Conservation (phyloP, 2,888 invertebrate species). For the Lasioglossum calceatum region DNA sequence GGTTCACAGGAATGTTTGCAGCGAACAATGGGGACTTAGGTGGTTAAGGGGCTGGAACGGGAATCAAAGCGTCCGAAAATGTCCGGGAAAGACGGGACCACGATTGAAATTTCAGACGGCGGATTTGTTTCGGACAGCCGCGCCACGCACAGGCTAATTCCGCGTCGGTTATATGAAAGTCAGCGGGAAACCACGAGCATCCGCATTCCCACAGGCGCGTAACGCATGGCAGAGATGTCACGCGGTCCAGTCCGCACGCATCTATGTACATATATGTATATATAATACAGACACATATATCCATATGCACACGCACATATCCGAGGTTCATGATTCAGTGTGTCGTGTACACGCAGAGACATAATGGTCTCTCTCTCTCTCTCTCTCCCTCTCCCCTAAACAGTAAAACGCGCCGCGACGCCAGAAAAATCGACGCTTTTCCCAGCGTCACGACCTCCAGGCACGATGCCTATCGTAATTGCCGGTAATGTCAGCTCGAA, state of each 20-base stretch:
- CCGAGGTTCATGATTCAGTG: neutral
- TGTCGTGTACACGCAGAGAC: conserved; percentile 7
- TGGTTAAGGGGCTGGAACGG: neutral
- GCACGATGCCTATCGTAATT: conserved; percentile 63
- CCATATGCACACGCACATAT: neutral
- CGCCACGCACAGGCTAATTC: conserved; percentile 64
- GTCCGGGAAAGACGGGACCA: neutral
- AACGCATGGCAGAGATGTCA: conserved; percentile 68
- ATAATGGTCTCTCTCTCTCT: neutral
- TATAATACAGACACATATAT: too few species aligned
- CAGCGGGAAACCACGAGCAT: conserved; percentile 70
- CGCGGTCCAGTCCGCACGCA: conserved; percentile 41
- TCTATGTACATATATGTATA: neutral
- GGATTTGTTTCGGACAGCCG: conserved; percentile 65
- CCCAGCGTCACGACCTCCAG: conserved; percentile 57
- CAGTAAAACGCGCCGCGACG: neutral
- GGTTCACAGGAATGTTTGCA: neutral
- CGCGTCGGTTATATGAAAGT: conserved; percentile 67
- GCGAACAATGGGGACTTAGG: neutral
- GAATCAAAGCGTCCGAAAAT: neutral
- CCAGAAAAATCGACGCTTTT: conserved; percentile 42
- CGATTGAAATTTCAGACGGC: conserved; percentile 64
- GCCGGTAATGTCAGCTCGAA: conserved; percentile 50
- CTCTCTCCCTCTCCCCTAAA: neutral
- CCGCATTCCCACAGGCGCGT: conserved; percentile 68